These are phyloP conservation scores for Microcebus murinus DNA, from an alignment of 2,113 vertebrate genomes.

Conservation along the genomic window DNA sequence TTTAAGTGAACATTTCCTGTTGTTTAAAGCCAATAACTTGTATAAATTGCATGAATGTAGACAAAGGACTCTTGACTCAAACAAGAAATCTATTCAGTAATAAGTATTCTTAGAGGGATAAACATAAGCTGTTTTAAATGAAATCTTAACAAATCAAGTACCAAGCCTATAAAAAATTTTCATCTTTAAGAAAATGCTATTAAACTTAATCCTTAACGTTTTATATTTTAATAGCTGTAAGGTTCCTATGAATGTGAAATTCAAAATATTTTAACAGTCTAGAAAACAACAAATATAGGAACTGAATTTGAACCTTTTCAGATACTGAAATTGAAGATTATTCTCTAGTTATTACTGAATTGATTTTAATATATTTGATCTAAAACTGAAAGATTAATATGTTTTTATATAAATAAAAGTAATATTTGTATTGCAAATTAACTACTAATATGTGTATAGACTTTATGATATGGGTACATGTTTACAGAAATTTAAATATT, in stretches of 20 bases:
- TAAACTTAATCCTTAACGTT: not conserved
- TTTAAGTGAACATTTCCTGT: conserved; percentile 43
- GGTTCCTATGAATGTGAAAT: not conserved
- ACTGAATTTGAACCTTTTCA: not conserved
- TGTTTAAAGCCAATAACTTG: not conserved
- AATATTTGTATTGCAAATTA: not conserved
- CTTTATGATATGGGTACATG: not conserved
- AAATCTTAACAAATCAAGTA: conserved; percentile 65
- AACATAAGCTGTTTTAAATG: conserved; percentile 60
- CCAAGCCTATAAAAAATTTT: conserved; percentile 14
- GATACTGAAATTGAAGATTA: not conserved
- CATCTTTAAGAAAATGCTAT: not conserved
- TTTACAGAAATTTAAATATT: conserved; percentile 1
- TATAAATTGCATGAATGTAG: conserved; percentile 18
- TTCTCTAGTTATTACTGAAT: not conserved
- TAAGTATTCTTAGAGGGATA: conserved; percentile 48
- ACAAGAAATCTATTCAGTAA: conserved; percentile 58
- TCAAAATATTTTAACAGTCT: not conserved
- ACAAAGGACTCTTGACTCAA: not conserved
- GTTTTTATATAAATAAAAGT: not conserved
- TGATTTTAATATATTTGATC: not conserved
- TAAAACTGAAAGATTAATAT: not conserved
- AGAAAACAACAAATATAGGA: not conserved
- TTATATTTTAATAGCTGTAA: not conserved
- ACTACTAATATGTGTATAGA: not conserved